Conservation (phyloP, 2,113 vertebrate species). For the Eudyptes chrysolophus region DNA sequence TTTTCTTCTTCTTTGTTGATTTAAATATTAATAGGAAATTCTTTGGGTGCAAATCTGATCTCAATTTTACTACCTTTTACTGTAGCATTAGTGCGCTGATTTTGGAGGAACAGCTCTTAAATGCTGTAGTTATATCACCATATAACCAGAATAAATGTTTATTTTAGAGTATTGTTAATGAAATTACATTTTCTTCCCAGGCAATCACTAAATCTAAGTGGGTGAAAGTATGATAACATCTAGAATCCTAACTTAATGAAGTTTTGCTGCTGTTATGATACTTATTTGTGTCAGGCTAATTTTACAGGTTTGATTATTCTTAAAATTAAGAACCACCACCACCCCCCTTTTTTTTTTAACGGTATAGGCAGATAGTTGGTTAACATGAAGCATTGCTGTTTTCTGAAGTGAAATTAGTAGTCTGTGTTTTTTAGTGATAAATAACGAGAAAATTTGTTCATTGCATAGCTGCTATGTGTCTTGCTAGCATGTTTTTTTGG, state of each 20-base stretch:
- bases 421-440: background rate
- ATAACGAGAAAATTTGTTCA: background rate
- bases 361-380: background rate
- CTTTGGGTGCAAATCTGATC: background rate
- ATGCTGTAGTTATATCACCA: background rate
- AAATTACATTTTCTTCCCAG: background rate
- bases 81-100: background rate
- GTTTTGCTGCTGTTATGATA: background rate
- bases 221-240: background rate
- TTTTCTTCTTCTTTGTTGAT: background rate
- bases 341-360: accelerated
- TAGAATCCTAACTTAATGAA: background rate
- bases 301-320: conserved; percentile 40
- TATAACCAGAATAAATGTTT: background rate
- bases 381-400: background rate
- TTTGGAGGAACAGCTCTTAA: background rate
- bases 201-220: background rate
- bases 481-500: background rate
- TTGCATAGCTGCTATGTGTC: background rate
- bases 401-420: background rate
- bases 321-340: background rate
- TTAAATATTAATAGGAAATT: background rate
- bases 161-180: background rate
- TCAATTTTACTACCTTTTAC: background rate
- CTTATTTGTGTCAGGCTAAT: background rate